These are phyloP conservation scores for Solenopsis fugax DNA, from an alignment of 1,140 invertebrate genomes.

Conservation along the genomic window DNA sequence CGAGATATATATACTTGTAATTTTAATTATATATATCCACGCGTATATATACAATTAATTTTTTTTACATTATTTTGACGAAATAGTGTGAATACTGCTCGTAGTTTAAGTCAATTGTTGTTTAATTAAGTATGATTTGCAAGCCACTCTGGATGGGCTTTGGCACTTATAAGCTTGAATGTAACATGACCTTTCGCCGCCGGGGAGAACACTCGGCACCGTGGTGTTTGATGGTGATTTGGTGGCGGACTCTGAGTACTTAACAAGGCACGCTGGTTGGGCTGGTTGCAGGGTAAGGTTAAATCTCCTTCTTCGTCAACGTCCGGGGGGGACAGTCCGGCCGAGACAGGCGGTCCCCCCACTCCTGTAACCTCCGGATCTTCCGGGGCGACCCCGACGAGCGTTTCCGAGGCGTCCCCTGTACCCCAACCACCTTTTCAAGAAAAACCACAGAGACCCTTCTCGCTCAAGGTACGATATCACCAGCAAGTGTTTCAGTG, in stretches of 20 bases:
- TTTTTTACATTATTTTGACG: not conserved
- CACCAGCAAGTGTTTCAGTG: conserved; percentile 47
- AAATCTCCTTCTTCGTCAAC: conserved; percentile 88
- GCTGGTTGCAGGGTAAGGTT: conserved; percentile 90
- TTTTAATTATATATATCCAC: not conserved
- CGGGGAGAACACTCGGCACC: conserved; percentile 69
- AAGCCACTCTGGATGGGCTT: conserved; percentile 72
- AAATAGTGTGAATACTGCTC: conserved; percentile 16
- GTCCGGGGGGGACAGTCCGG: conserved; percentile 86
- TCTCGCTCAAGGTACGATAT: conserved; percentile 89
- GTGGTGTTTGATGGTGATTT: conserved; percentile 76
- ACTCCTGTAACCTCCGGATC: conserved; percentile 84
- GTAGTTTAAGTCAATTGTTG: conserved; percentile 57
- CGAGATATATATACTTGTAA: conserved; percentile 10
- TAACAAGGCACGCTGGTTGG: conserved; percentile 87
- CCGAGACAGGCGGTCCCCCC: conserved; percentile 85
- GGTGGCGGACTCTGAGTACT: conserved; percentile 84
- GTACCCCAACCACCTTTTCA: conserved; percentile 84
- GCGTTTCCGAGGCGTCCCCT: conserved; percentile 81
- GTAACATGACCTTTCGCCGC: conserved; percentile 66
- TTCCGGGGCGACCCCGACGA: conserved; percentile 81
- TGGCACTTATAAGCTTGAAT: conserved; percentile 71
- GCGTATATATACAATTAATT: conserved; percentile 22
- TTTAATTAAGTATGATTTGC: conserved; percentile 68
- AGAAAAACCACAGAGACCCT: conserved; percentile 89